phyloP scores from a whole-genome alignment of 2,113 vertebrate genomes.

The Eptesicus fuscus region DNA sequence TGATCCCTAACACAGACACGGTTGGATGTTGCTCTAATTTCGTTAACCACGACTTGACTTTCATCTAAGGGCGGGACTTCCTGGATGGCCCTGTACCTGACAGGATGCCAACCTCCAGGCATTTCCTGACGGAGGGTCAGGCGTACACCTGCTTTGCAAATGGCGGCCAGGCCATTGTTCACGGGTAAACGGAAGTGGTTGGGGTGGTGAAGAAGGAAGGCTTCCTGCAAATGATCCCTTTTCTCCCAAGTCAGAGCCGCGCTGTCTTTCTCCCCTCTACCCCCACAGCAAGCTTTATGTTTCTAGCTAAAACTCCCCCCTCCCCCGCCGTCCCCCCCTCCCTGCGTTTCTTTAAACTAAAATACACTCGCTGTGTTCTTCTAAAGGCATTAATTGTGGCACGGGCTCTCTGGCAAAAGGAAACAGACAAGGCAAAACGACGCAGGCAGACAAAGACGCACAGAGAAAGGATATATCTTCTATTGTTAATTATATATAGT shows the following conservation, averaged over 20 bases:
- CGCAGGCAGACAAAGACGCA: constrained; percentile 69
- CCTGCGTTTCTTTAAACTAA: constrained; percentile 59
- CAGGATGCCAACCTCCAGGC: not conserved
- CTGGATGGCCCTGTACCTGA: constrained; percentile 20
- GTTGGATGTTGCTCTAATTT: constrained; percentile 62
- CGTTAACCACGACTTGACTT: constrained; percentile 63
- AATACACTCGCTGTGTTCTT: constrained; percentile 65
- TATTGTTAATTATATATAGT: constrained; percentile 74
- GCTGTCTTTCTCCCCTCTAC: constrained; percentile 11
- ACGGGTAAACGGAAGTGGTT: not conserved
- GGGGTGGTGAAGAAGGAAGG: constrained; percentile 34
- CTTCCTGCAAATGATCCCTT: not conserved
- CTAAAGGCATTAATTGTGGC: constrained; percentile 74
- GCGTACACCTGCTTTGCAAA: constrained; percentile 33
- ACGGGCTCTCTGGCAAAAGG: constrained; percentile 68
- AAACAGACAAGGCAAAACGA: constrained; percentile 70
- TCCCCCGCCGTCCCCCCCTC: not conserved
- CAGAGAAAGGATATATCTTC: constrained; percentile 69
- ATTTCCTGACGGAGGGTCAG: constrained; percentile 33
- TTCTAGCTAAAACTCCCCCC: constrained; percentile 28
- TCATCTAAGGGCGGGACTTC: constrained; percentile 35
- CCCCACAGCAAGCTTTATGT: constrained; percentile 31
- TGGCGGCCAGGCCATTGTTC: constrained; percentile 9
- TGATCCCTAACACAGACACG: constrained; percentile 32
- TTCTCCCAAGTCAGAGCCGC: constrained; percentile 35